These are phyloP conservation scores for Ormyrus thymus DNA, from an alignment of 2,888 invertebrate species.

Conservation along the genomic window DNA sequence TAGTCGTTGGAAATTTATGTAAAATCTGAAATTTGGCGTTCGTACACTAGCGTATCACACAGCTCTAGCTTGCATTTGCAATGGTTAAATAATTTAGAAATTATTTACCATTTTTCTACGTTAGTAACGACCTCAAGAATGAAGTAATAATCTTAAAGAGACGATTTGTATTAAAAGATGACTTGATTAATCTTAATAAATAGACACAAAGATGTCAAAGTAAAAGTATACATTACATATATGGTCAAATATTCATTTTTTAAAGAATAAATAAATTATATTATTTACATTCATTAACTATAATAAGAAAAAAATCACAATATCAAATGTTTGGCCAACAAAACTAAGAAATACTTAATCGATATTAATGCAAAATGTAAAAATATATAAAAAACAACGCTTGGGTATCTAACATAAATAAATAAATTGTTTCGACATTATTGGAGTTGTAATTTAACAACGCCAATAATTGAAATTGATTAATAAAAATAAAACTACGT, in stretches of 20 bases:
- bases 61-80: slow-evolving; percentile 28
- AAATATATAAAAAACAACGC: slow-evolving; percentile 27
- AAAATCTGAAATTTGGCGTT: slow-evolving; percentile 52
- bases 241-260: slow-evolving; percentile 4
- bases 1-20: slow-evolving; percentile 33
- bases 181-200: neutral
- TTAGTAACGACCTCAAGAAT: slow-evolving; percentile 32
- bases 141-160: slow-evolving; percentile 30
- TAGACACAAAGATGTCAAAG: slow-evolving; percentile 44
- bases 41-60: slow-evolving; percentile 40
- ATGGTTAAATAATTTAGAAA: slow-evolving; percentile 36
- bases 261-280: slow-evolving; percentile 44
- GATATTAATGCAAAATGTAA: slow-evolving; percentile 1
- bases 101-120: slow-evolving; percentile 25
- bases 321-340: slow-evolving; percentile 42
- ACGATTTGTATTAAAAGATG: slow-evolving; percentile 1
- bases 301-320: slow-evolving; percentile 51
- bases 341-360: slow-evolving; percentile 32
- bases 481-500: neutral
- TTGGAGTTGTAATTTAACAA: neutral
- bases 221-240: slow-evolving; percentile 24
- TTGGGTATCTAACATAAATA: slow-evolving; percentile 19
- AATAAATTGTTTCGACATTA: slow-evolving; percentile 25
- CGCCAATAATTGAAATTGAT: neutral
- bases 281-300: slow-evolving; percentile 45